A percentile compares a stretch with the other conserved stretches of the same genome.
phyloP scores from a whole-genome alignment of 2,113 vertebrate genomes.

The Emydura subglobosa region DNA sequence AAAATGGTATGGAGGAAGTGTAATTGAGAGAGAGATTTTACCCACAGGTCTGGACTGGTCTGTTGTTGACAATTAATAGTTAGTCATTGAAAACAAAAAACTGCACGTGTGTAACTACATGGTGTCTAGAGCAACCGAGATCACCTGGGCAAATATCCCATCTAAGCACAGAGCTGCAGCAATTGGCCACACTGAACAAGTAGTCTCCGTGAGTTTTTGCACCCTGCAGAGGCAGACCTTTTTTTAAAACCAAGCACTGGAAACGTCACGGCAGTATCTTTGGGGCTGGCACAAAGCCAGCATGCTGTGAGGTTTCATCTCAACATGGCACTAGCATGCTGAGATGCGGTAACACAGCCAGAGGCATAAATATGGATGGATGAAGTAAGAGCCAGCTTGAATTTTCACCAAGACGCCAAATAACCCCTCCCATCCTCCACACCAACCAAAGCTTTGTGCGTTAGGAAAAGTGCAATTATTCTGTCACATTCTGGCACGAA shows the following conservation, averaged over 20 bases:
- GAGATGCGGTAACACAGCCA: neutral
- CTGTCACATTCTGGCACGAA: neutral
- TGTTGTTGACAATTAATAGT: neutral
- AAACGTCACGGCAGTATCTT: neutral
- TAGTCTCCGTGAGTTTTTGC: neutral
- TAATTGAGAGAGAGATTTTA: neutral
- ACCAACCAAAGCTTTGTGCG: neutral
- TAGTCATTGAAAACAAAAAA: rapidly evolving
- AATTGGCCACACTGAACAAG: neutral
- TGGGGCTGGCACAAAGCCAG: neutral
- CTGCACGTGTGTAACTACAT: neutral
- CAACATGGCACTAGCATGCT: neutral
- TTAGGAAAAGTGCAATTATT: neutral
- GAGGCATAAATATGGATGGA: neutral
- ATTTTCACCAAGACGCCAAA: neutral
- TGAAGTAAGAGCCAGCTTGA: neutral
- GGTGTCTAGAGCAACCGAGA: neutral
- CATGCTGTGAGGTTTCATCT: neutral
- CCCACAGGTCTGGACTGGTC: neutral
- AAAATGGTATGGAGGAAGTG: neutral
- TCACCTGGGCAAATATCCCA: neutral
- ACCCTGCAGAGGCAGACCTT: neutral
- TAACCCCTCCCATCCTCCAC: neutral
- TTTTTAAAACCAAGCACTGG: neutral
- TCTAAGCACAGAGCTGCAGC: neutral